phyloP scores from a whole-genome alignment of 2,888 invertebrate species.

The Eristalis intricaria region DNA sequence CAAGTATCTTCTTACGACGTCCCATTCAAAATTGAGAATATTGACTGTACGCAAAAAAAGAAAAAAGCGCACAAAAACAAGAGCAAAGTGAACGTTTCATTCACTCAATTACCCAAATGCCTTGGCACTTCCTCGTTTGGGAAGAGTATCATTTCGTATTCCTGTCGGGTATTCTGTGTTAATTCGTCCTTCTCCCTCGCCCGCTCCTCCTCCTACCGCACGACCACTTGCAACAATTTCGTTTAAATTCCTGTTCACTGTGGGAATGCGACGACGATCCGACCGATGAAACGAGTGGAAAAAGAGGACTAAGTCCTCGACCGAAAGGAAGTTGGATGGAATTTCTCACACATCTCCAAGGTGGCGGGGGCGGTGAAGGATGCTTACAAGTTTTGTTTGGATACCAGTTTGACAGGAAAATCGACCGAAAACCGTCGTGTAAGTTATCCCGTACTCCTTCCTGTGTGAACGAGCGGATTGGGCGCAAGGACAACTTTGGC shows the following conservation, averaged over 20 bases:
- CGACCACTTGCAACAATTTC: slow-evolving; percentile 19
- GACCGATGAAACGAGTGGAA: too few relatives aligned
- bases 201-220: not conserved
- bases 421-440: not conserved
- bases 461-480: slow-evolving; percentile 6
- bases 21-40: slow-evolving; percentile 21
- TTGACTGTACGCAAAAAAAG: not conserved
- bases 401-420: not conserved
- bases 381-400: slow-evolving; percentile 15
- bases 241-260: slow-evolving; percentile 21
- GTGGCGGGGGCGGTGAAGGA: not conserved
- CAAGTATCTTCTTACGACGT: slow-evolving; percentile 32
- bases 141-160: slow-evolving; percentile 6
- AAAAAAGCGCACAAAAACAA: slow-evolving; percentile 1
- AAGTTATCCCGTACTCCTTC: slow-evolving; percentile 7
- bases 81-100: slow-evolving; percentile 45
- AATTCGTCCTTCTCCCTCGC: slow-evolving; percentile 26
- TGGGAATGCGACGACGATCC: not conserved
- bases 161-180: slow-evolving; percentile 45
- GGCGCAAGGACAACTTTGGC: not conserved
- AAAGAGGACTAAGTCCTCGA: not conserved
- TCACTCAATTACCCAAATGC: slow-evolving; percentile 61
- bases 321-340: slow-evolving; percentile 9
- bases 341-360: slow-evolving; percentile 1
- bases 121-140: slow-evolving; percentile 54